Conservation (phyloP, 2,888 invertebrate species). For the Anagyrus pseudococci region DNA sequence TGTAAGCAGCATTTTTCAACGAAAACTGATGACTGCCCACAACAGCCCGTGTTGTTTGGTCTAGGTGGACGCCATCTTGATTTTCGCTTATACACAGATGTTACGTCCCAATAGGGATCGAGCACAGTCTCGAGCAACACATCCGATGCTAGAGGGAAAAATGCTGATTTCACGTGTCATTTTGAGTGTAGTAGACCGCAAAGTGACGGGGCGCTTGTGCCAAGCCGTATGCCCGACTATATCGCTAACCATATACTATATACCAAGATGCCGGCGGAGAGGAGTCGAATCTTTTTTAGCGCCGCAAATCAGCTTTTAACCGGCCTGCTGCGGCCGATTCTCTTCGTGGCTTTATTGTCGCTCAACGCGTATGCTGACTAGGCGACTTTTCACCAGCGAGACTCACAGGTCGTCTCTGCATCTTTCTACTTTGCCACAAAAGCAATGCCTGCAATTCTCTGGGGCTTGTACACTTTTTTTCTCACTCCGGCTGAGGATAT, state of each 20-base stretch:
- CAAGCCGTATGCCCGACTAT: no score
- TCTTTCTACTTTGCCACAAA: no score
- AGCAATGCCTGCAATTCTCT: not conserved
- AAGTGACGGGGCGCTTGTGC: slow-evolving; percentile 29
- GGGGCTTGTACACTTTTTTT: slow-evolving; percentile 3
- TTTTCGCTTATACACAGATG: no score
- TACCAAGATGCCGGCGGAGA: not conserved
- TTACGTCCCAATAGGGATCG: no score
- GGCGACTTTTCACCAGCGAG: no score
- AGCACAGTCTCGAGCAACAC: no score
- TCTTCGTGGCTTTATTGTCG: slow-evolving; percentile 1
- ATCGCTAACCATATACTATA: slow-evolving; percentile 15
- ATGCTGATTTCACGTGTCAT: slow-evolving; percentile 36
- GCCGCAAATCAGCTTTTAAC: slow-evolving; percentile 31
- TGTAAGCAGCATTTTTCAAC: no score
- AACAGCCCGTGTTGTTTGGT: no score
- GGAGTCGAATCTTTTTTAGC: no score
- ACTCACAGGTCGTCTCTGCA: no score
- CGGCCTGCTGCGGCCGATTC: slow-evolving; percentile 12
- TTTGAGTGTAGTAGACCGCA: slow-evolving; percentile 12
- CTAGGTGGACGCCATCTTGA: not conserved
- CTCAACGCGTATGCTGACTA: no score
- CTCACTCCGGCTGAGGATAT: not conserved
- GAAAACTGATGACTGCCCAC: no score
- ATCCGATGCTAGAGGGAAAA: not conserved